phyloP scores from a whole-genome alignment of 2,888 invertebrate genomes.

The Phengaris arion region DNA sequence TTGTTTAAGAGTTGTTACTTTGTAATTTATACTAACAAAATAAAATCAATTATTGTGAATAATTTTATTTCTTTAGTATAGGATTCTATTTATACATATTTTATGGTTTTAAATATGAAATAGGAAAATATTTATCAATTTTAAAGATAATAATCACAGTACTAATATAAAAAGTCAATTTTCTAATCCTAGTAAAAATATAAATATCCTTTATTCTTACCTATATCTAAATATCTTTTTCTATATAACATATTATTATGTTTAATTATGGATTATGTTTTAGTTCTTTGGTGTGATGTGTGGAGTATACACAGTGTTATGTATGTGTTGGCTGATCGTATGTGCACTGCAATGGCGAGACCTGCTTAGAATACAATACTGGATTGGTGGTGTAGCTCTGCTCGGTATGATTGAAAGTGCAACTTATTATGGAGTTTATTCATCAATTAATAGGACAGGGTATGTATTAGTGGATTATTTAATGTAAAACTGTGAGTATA shows the following conservation, averaged over 20 bases:
- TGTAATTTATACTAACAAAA: background rate
- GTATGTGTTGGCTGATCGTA: constrained; percentile 89
- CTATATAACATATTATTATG: background rate
- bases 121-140: too few species aligned
- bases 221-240: background rate
- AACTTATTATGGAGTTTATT: constrained; percentile 93
- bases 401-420: constrained; percentile 93
- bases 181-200: too few species aligned
- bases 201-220: too few species aligned
- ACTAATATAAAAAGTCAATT: too few species aligned
- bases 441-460: constrained; percentile 64
- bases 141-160: too few species aligned
- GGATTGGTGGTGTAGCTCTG: constrained; percentile 95
- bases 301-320: constrained; percentile 89
- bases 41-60: too few species aligned
- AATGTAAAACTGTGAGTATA: background rate
- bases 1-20: background rate
- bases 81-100: too few species aligned
- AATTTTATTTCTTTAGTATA: too few species aligned
- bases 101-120: too few species aligned
- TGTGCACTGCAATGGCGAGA: constrained; percentile 95
- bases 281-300: constrained; percentile 96
- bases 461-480: constrained; percentile 40
- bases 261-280: constrained; percentile 15
- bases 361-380: constrained; percentile 94